Base-by-base conservation (phyloP, 1,140 invertebrate genomes). In the Ooceraea biroi region DNA sequence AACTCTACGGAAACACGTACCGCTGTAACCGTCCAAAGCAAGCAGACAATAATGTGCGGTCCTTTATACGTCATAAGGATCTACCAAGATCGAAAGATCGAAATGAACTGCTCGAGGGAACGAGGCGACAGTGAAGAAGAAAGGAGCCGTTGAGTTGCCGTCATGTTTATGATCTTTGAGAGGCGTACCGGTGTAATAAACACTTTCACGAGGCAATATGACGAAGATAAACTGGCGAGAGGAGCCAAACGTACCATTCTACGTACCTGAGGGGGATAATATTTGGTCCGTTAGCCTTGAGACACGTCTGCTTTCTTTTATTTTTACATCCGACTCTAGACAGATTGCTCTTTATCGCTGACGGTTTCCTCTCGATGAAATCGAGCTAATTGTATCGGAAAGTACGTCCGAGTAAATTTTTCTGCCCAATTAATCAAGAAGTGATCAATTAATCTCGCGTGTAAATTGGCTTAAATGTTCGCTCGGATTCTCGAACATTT, bases 311-410 rank as follows among this genome's bases (percentile, higher is more conserved):
- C 48, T 85, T 89, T 63, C 63, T 82, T 88, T 82, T 85, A 88
- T 89, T 89, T 90, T 90, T 86, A 86, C 61, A 88, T 90, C 60
- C 60, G 80, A 87, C 41, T 58, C 78, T 57, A 74, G 65, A 80
- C 69, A 71, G 36, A 36, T 36, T 7, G 36, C 7, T 0, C 8
- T 19, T 30, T 50, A 12, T 44, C 30, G 41, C 27, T n/a, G 36
- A 55, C 44, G 5, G 17, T 83, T 77, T 72, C n/a, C 30, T 44
- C 44, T 8, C 14, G 22, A 57, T n/a, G n/a, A 60, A 46, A 72
- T 30, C 22, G 68, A 52, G 30, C 12, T n/a, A 52, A 66, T 25
- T 14, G 22, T 3, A 0, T 68, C 46, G 46, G 11, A 41, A 52
- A 55, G 27, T 44, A 10, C 17, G 5, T 14, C 14, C 17, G 1